Evolutionary conservation across 1,140 invertebrate genomes (phyloP).

Genomic region (Drosophila pallidifrons): DNA sequence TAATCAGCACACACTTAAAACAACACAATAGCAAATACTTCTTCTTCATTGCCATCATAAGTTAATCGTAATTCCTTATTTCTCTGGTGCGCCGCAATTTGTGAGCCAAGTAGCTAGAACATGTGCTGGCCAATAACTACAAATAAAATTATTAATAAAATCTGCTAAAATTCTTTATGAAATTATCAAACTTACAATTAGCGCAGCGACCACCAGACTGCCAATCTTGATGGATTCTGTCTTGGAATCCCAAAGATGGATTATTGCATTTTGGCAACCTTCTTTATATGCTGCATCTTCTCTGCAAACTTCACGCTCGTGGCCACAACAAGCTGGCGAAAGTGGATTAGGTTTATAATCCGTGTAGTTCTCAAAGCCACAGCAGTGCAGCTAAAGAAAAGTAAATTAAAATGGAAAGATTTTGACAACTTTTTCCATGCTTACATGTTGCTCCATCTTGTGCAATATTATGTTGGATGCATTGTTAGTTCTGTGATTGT

Average conservation of each 20-base stretch:
- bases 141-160: neutral
- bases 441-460: neutral
- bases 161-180: neutral
- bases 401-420: neutral
- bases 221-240: neutral
- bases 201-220: neutral
- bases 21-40: neutral
- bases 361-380: neutral
- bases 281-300: neutral
- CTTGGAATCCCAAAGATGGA: neutral
- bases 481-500: neutral
- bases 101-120: slow-evolving; percentile 21
- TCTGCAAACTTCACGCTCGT: rapidly evolving
- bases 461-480: neutral
- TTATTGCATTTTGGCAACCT: neutral
- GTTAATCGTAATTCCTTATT: neutral
- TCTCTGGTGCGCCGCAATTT: neutral
- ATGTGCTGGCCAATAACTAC: slow-evolving; percentile 7
- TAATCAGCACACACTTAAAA: neutral
- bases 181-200: neutral
- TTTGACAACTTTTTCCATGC: neutral
- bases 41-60: neutral
- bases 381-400: slow-evolving; percentile 19
- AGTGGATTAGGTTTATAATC: neutral
- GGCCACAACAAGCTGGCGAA: slow-evolving; percentile 7